Percentiles rank a stretch among this genome's conserved stretches.
Conservation (phyloP, 2,797 vertebrate species). For the Mormyrus proboscirostris region DNA sequence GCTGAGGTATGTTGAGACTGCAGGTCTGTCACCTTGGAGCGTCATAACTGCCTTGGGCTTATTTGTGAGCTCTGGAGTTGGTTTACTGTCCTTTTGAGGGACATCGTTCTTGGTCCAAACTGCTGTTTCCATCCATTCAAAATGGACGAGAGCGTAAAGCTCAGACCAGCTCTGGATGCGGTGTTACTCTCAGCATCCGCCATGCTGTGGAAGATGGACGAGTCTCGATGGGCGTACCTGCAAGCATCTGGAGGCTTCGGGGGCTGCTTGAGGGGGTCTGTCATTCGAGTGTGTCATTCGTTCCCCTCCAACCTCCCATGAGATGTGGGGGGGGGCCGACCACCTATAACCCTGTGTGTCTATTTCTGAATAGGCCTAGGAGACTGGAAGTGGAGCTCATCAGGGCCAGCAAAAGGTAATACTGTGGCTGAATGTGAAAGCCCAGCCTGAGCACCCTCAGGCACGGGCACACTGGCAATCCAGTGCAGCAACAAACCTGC, state of each 20-base stretch:
- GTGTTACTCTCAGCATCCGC: background rate
- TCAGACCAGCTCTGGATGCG: background rate
- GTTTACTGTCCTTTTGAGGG: background rate
- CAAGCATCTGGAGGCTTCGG: background rate
- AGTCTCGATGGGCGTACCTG: background rate
- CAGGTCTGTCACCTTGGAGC: background rate
- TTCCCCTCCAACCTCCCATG: background rate
- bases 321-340: constrained; percentile 9
- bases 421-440: constrained; percentile 48
- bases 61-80: background rate
- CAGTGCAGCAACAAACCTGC: background rate
- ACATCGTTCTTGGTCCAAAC: background rate
- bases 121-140: background rate
- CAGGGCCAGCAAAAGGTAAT: constrained; percentile 65
- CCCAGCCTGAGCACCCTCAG: constrained; percentile 1
- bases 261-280: background rate
- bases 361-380: constrained; percentile 63
- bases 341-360: constrained; percentile 56
- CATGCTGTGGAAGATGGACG: background rate
- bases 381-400: constrained; percentile 66
- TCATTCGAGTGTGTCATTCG: background rate
- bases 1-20: background rate
- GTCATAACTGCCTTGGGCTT: background rate
- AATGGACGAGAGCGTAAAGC: background rate
- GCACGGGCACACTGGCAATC: background rate